Evolutionary conservation across 2,797 vertebrate genomes (phyloP).

Genomic region (Trichosurus vulpecula): DNA sequence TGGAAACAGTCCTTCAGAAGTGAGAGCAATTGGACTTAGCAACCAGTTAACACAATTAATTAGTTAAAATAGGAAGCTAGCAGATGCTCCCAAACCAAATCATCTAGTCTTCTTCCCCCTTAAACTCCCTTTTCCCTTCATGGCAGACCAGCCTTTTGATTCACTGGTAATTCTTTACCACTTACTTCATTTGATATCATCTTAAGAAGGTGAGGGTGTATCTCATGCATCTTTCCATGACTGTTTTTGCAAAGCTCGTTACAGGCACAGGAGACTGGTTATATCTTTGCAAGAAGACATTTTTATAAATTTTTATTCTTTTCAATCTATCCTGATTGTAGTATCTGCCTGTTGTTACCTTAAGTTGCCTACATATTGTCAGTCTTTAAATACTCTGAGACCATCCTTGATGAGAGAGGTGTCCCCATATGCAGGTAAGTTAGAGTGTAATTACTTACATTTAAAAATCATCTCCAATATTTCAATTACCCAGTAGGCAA

Average conservation of each 20-base stretch:
- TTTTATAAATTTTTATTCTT: constrained; percentile 1
- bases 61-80: background rate
- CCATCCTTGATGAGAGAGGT: background rate
- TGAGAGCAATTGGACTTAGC: background rate
- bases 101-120: background rate
- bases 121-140: background rate
- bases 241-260: background rate
- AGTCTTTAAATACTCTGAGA: background rate
- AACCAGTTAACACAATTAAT: background rate
- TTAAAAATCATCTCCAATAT: constrained; percentile 32
- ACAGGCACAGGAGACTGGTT: background rate
- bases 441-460: background rate
- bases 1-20: background rate
- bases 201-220: background rate
- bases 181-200: background rate
- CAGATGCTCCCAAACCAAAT: background rate
- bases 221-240: background rate
- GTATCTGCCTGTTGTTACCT: background rate
- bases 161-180: background rate
- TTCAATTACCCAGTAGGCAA: constrained; percentile 16
- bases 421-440: background rate
- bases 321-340: background rate
- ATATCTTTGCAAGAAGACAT: background rate
- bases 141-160: background rate
- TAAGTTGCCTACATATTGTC: background rate